These are phyloP conservation scores for Cataglyphis altisquamis DNA, from an alignment of 2,888 invertebrate species.

Conservation along the genomic window DNA sequence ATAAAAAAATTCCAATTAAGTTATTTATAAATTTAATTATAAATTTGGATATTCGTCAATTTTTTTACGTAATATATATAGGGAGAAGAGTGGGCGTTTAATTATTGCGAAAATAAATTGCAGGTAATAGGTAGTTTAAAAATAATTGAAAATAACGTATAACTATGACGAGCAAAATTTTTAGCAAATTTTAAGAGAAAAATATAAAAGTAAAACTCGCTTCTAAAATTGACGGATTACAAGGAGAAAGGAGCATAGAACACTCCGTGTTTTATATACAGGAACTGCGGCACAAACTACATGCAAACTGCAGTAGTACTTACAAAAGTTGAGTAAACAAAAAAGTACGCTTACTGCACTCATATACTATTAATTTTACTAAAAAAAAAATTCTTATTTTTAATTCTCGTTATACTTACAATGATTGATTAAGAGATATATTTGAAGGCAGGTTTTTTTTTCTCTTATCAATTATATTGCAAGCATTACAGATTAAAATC, in stretches of 20 bases:
- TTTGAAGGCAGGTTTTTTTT: neutral
- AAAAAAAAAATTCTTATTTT: neutral
- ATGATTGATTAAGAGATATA: neutral
- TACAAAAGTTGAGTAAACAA: slow-evolving; percentile 33
- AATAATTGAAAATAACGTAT: slow-evolving; percentile 20
- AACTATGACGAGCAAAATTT: slow-evolving; percentile 25
- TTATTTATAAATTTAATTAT: neutral
- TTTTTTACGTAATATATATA: neutral
- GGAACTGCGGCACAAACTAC: slow-evolving; percentile 18
- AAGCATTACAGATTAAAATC: neutral
- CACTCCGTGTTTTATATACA: slow-evolving; percentile 8
- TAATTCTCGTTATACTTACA: neutral
- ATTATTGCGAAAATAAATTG: slow-evolving; percentile 14
- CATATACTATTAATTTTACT: slow-evolving; percentile 2
- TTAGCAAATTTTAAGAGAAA: slow-evolving; percentile 23
- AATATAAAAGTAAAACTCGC: slow-evolving; percentile 16
- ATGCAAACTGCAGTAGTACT: slow-evolving; percentile 6
- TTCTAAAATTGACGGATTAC: slow-evolving; percentile 34
- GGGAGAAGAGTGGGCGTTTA: neutral
- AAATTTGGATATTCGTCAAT: neutral
- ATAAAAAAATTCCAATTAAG: neutral
- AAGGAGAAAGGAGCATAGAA: neutral
- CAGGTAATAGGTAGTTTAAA: neutral
- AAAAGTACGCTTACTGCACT: neutral
- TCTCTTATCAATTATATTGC: neutral